Percentiles rank a stretch among this genome's conserved stretches.
phyloP scores from a whole-genome alignment of 2,888 invertebrate species.

The Drosophila paramelanica region DNA sequence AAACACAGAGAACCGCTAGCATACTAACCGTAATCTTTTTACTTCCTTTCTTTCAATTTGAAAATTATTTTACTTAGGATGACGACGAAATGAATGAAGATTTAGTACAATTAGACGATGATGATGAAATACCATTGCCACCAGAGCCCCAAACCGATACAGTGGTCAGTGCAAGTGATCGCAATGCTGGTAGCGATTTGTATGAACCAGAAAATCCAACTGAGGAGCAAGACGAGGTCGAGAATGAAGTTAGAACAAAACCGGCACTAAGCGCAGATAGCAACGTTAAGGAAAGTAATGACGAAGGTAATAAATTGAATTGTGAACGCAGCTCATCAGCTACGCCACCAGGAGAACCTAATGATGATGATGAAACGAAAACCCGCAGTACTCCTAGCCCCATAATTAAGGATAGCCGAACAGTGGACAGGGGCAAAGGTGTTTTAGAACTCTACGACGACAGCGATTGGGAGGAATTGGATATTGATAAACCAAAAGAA shows the following conservation, averaged over 20 bases:
- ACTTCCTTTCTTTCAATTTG: slow-evolving; percentile 85
- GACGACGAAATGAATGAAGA: slow-evolving; percentile 85
- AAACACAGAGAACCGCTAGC: slow-evolving; percentile 61
- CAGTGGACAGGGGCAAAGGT: slow-evolving; percentile 82
- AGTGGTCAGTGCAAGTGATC: slow-evolving; percentile 26
- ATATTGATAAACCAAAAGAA: slow-evolving; percentile 81
- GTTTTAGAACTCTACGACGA: slow-evolving; percentile 87
- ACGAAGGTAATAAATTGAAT: slow-evolving; percentile 24
- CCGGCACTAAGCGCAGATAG: background rate
- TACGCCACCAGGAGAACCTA: slow-evolving; percentile 12
- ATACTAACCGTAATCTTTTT: slow-evolving; percentile 86
- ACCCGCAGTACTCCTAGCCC: slow-evolving; percentile 66
- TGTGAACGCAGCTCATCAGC: slow-evolving; percentile 12
- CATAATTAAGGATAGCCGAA: slow-evolving; percentile 47
- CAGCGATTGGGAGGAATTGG: slow-evolving; percentile 85
- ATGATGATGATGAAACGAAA: slow-evolving; percentile 45
- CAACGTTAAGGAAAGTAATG: background rate
- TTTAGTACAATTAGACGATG: slow-evolving; percentile 85
- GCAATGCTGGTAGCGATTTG: slow-evolving; percentile 63
- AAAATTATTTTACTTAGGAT: slow-evolving; percentile 84
- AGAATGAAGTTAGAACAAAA: slow-evolving; percentile 28
- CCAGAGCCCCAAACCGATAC: slow-evolving; percentile 67
- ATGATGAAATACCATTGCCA: slow-evolving; percentile 83
- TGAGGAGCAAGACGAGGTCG: slow-evolving; percentile 53
- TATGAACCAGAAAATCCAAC: slow-evolving; percentile 85